phyloP scores from a whole-genome alignment of 53 echinoderm and acorn worm species.

The Glandiceps talaboti region DNA sequence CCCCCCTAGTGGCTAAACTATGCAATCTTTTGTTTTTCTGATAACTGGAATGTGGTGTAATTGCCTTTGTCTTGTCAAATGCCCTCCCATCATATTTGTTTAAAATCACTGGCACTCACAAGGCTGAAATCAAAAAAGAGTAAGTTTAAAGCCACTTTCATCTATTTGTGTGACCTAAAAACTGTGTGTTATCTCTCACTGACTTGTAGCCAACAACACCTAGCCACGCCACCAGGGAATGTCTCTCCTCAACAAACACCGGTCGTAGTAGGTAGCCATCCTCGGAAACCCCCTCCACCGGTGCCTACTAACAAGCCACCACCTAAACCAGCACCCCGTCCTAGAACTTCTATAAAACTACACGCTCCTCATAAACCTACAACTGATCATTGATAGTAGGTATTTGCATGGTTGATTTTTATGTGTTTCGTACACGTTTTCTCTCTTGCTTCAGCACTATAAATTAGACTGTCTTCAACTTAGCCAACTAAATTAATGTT shows the following conservation, averaged over 20 bases:
- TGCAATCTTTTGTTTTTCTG: too few species aligned
- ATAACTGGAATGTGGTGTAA: too few species aligned
- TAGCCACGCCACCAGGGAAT: background rate
- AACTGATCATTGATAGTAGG: background rate
- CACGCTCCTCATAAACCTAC: background rate
- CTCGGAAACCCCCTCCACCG: background rate
- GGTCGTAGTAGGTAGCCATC: background rate
- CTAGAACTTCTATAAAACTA: background rate
- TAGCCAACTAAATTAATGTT: too few species aligned
- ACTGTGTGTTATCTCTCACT: background rate
- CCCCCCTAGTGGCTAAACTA: too few species aligned
- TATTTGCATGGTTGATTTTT: background rate
- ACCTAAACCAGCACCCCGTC: constrained; percentile 1
- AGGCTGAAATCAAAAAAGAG: too few species aligned
- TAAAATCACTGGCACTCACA: background rate
- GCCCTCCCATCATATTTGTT: background rate
- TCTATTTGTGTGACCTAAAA: too few species aligned
- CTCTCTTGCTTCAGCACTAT: too few species aligned
- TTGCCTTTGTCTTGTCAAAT: background rate
- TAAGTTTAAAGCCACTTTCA: too few species aligned
- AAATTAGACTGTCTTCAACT: too few species aligned
- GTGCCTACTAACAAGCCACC: background rate
- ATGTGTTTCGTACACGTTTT: too few species aligned
- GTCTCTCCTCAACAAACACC: background rate
- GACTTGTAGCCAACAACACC: background rate